Percentiles rank a stretch among this genome's conserved stretches.
phyloP scores from a whole-genome alignment of 2,888 invertebrate genomes.

The Pterostichus madidus region DNA sequence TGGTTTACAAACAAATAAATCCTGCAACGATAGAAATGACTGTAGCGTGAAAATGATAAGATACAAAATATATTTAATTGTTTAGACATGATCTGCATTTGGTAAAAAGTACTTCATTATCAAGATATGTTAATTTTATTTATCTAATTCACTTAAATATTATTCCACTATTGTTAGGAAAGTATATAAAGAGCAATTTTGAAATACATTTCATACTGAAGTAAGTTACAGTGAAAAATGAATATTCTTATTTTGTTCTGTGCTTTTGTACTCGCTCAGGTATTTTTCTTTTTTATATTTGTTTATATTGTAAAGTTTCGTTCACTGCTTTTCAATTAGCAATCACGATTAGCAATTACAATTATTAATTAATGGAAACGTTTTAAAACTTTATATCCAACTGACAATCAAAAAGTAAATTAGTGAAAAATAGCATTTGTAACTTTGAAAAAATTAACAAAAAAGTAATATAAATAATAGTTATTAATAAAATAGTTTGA shows the following conservation, averaged over 20 bases:
- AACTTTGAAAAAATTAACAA: no score
- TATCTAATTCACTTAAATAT: constrained; percentile 27
- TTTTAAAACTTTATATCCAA: no score
- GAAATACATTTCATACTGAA: neutral
- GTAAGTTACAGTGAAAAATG: constrained; percentile 6
- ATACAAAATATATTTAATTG: neutral
- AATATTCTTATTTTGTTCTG: constrained; percentile 10
- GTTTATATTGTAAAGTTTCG: neutral
- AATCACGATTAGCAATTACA: no score
- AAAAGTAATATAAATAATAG: no score
- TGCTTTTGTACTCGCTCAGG: constrained; percentile 17
- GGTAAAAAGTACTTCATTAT: constrained; percentile 18
- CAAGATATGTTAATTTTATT: constrained; percentile 6
- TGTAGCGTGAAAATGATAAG: constrained; percentile 24
- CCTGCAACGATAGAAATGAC: neutral
- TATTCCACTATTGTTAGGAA: constrained; percentile 7
- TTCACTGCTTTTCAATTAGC: no score
- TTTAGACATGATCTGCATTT: constrained; percentile 16
- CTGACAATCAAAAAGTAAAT: no score
- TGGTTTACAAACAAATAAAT: neutral
- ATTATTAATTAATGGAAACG: no score
- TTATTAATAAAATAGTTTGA: no score
- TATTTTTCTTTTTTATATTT: constrained; percentile 26
- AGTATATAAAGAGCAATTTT: constrained; percentile 3
- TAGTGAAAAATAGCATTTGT: no score